These are phyloP conservation scores for Grammomys surdaster DNA, from an alignment of 2,113 vertebrate species.

Conservation along the genomic window DNA sequence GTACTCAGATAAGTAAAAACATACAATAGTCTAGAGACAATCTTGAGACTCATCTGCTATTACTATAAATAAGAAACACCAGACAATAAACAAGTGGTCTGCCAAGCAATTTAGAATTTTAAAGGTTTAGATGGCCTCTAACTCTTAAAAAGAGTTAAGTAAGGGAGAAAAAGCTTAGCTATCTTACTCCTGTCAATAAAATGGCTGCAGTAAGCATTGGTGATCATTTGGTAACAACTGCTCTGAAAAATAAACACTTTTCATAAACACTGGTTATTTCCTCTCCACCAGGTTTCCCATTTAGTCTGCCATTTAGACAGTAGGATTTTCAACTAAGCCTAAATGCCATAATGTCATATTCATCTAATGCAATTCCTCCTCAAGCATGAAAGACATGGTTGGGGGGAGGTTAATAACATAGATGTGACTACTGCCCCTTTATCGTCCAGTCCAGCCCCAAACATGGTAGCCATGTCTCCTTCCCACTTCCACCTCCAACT, in stretches of 20 bases:
- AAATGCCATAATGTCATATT: not conserved
- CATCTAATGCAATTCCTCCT: not conserved
- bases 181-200: not conserved
- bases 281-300: not conserved
- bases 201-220: not conserved
- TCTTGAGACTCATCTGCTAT: not conserved
- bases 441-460: not conserved
- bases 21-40: not conserved
- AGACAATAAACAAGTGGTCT: conserved; percentile 14
- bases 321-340: not conserved
- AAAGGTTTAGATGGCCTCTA: not conserved
- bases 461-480: not conserved
- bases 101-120: not conserved
- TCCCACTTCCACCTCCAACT: not conserved
- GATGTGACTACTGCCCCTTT: not conserved
- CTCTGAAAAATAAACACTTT: not conserved
- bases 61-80: conserved; percentile 28
- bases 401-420: not conserved
- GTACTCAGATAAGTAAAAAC: not conserved
- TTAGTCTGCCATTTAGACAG: not conserved
- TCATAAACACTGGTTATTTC: not conserved
- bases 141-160: not conserved
- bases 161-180: not conserved
- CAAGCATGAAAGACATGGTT: not conserved
- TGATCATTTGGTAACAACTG: not conserved